Conservation (phyloP, 2,888 invertebrate genomes). For the Octodonta nipae region DNA sequence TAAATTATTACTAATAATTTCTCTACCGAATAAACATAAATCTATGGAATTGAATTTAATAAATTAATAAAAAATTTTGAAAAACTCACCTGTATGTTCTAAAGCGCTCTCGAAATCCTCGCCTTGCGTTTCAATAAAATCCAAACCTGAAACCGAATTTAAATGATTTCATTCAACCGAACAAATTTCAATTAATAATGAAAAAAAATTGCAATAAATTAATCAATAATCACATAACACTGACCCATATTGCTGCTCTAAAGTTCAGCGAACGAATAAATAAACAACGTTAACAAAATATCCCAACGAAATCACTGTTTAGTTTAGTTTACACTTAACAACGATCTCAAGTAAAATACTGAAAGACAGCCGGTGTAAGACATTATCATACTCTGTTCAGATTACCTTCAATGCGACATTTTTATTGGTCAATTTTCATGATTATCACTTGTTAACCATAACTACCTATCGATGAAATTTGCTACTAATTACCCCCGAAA, state of each 20-base stretch:
- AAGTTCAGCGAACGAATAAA: too few species aligned
- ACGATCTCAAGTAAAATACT: conserved; percentile 3
- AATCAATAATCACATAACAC: conserved; percentile 10
- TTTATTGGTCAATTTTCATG: conserved; percentile 14
- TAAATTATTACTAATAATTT: too few species aligned
- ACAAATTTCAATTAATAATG: background rate
- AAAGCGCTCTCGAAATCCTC: conserved; percentile 62
- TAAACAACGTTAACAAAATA: too few species aligned
- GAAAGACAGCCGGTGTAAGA: conserved; percentile 4
- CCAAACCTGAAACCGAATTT: conserved; percentile 57
- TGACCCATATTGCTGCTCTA: conserved; percentile 21
- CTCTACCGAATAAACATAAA: too few species aligned
- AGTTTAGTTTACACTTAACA: conserved; percentile 6
- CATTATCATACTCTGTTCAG: conserved; percentile 10
- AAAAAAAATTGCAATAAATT: conserved; percentile 6
- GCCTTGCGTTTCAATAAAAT: conserved; percentile 57
- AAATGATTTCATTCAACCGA: conserved; percentile 4
- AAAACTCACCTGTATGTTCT: conserved; percentile 49
- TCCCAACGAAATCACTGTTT: too few species aligned
- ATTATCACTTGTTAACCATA: too few species aligned
- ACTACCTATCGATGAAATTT: too few species aligned
- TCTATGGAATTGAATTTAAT: too few species aligned
- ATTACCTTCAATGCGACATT: conserved; percentile 11
- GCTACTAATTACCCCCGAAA: too few species aligned
- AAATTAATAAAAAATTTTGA: too few species aligned